phyloP scores from a whole-genome alignment of 2,113 vertebrate species.

The Mustela nigripes region DNA sequence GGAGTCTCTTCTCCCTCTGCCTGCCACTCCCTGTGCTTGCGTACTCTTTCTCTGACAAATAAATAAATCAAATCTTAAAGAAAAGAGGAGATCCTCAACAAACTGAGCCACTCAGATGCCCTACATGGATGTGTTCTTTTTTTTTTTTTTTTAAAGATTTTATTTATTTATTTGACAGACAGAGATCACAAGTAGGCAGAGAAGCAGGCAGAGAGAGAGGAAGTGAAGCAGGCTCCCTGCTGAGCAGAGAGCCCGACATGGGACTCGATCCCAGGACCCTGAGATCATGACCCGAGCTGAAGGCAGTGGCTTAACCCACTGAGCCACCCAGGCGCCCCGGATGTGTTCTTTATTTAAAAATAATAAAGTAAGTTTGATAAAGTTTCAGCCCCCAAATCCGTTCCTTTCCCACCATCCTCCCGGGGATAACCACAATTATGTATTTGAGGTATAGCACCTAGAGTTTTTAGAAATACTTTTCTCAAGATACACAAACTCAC shows the following conservation, averaged over 20 bases:
- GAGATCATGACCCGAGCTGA: too few species aligned
- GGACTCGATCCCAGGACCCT: too few species aligned
- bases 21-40: too few species aligned
- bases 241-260: too few species aligned
- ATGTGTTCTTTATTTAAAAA: neutral
- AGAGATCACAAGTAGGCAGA: too few species aligned
- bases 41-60: too few species aligned
- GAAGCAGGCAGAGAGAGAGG: too few species aligned
- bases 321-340: neutral
- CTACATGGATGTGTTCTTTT: neutral
- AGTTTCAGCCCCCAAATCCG: neutral
- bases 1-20: too few species aligned
- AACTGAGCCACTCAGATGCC: neutral
- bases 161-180: too few species aligned
- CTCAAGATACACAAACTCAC: neutral
- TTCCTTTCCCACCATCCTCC: neutral
- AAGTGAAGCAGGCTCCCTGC: too few species aligned
- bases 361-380: neutral
- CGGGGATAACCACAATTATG: neutral
- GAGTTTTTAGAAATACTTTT: neutral
- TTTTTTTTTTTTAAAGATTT: too few species aligned
- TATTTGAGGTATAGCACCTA: neutral
- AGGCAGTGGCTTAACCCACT: neutral
- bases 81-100: too few species aligned
- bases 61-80: neutral